Evolutionary conservation across 2,113 vertebrate genomes (phyloP), one percentile per base, ranked within the genome.

Genomic region (Morone saxatilis): DNA sequence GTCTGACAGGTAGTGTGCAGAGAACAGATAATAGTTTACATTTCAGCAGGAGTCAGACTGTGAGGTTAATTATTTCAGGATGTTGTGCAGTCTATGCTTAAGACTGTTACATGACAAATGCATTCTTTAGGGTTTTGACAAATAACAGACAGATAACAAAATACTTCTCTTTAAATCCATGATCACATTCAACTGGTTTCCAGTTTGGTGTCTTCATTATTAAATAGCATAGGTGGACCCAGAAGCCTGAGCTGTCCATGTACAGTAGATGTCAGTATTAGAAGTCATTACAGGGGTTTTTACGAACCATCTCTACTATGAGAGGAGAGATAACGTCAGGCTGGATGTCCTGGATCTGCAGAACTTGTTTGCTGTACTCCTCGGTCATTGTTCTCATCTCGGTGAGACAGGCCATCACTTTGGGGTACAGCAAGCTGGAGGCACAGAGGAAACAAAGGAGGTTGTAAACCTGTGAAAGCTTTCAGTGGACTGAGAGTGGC

Each of bases 361-460:
- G 72, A 20, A 90, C 70, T 73, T 92, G 91, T 80, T 92, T 92
- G 69, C 81, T 94, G 81, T 96, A 93, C 82, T 96, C 94, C 45
- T 95, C 95, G 0, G 89, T 95, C 94, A 97, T 89, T 2, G 91
- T 91, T 56, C 96, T 95, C 76, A 97, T 89, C 91, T 97, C 96
- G 0, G 96, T 96, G 67, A 97, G 92, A 31, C 94, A 93, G 16
- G 93, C 93, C 88, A 96, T 93, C 78, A 97, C 94, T 93, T 95
- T 97, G 43, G 96, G 95, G 78, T 92, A 97, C 56, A 97, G 89
- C 86, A 97, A 87, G 84, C 96, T 97, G 92, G 13, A 40, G 7
- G 7, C 22, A 68, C 45, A 31, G 40, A 41, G 74, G 54, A 54
- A 66, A 50, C 48, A 50, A 41, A 56, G 22, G n/a, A 59, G 22